Base-by-base conservation (phyloP, 2,797 vertebrate species). In the Bovichtus diacanthus region DNA sequence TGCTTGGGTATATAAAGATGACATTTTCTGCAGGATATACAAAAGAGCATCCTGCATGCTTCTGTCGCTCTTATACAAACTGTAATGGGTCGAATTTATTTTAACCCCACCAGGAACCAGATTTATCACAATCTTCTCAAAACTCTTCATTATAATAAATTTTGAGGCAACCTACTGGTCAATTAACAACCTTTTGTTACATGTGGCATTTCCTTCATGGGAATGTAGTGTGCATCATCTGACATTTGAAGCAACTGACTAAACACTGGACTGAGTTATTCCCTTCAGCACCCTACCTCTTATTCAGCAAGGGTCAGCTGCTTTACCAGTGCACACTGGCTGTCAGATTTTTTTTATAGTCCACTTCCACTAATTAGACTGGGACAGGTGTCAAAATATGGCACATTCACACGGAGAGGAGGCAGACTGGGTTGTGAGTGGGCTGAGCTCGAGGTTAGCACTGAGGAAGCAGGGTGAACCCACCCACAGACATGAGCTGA, bases 351-450 rank as follows among this genome's bases (percentile, higher is more conserved):
- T 67, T n/a, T 71, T 63, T 21, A 44, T 38, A 27, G 23, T 31
- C n/a, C 4, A 63, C 18, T 49, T 60, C 31, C 11, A 41, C 46
- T 38, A 47, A 74, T 64, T 10, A 69, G 25, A n/a, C 25, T 51
- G 21, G 21, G 4, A 62, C 9, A 36, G 15, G n/a, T 64, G 46
- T 64, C n/a, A 31, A 46, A 59, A 64, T 47, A 41, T 12, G 16
- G 10, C 25, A 61, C 7, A 51, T 63, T 61, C 18, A n/a, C n/a
- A 44, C 5, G 0, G 21, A 49, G 4, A 81, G 4, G 11, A 56
- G 25, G 34, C 3, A 25, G 11, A 43, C 4, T 55, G 55, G 11
- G n/a, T 36, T 59, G 27, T 68, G 19, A 34, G 31, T 34, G 31
- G 31, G 31, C 2, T 34, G 34, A 34, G 31, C 31, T 34, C 7